Evolutionary conservation across 2,888 invertebrate species (phyloP).

Genomic region (Acronicta aceris): DNA sequence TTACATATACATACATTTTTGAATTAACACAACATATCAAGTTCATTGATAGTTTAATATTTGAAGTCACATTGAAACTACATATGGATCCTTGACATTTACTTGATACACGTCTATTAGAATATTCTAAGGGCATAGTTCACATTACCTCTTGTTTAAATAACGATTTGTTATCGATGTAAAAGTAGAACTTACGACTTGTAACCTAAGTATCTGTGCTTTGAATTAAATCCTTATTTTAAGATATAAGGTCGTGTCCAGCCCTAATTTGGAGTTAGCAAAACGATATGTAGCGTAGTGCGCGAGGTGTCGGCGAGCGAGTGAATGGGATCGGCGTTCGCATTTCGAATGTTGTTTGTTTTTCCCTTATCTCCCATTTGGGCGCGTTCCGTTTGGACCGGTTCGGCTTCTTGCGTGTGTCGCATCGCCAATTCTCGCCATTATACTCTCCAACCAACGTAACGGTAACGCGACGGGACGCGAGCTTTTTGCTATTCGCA

Average conservation of each 20-base stretch:
- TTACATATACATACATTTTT: neutral
- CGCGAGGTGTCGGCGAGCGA: constrained; percentile 71
- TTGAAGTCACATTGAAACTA: constrained; percentile 35
- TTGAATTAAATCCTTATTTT: constrained; percentile 17
- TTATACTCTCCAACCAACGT: constrained; percentile 69
- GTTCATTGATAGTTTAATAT: constrained; percentile 33
- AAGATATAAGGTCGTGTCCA: constrained; percentile 22
- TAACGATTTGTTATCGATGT: constrained; percentile 33
- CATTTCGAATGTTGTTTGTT: constrained; percentile 78
- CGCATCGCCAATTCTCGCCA: constrained; percentile 79
- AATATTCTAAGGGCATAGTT: constrained; percentile 47
- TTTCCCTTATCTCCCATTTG: constrained; percentile 80
- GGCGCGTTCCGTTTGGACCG: constrained; percentile 77
- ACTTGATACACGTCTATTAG: constrained; percentile 38
- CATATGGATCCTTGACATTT: constrained; percentile 43
- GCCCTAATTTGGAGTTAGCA: constrained; percentile 44
- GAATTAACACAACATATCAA: neutral
- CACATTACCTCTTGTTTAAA: constrained; percentile 36
- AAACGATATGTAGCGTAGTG: constrained; percentile 38
- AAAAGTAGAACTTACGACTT: constrained; percentile 21
- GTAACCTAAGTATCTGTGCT: constrained; percentile 7
- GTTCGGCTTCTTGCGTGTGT: constrained; percentile 80
- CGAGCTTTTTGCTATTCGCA: constrained; percentile 77
- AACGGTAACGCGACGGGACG: constrained; percentile 78
- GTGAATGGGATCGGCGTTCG: constrained; percentile 76